Conservation (phyloP, 2,888 invertebrate species). For the Platerodrilus igneus region DNA sequence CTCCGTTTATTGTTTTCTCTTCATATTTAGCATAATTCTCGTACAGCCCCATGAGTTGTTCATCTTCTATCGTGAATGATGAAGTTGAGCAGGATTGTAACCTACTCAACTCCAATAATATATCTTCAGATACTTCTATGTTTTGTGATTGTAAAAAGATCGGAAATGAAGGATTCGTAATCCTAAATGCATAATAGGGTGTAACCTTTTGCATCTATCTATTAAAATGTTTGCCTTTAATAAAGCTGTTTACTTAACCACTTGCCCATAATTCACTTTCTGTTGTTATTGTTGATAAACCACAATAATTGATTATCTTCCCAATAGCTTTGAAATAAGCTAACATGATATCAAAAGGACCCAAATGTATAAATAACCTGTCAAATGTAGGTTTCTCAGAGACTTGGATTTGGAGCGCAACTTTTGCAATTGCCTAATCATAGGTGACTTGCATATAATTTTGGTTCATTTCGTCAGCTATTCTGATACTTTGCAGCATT, state of each 20-base stretch:
- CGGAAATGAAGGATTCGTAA: too few relatives aligned
- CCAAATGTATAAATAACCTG: not conserved
- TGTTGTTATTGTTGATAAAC: not conserved
- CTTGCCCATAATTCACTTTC: not conserved
- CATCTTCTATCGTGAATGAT: too few relatives aligned
- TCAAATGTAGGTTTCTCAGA: not conserved
- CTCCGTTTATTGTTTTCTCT: too few relatives aligned
- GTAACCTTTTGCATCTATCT: not conserved
- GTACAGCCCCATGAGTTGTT: too few relatives aligned
- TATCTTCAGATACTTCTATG: too few relatives aligned
- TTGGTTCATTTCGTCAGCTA: too few relatives aligned
- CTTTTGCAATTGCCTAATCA: conserved; percentile 1
- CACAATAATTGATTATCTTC: not conserved
- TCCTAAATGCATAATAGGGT: too few relatives aligned
- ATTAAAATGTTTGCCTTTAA: conserved; percentile 3
- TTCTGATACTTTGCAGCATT: too few relatives aligned
- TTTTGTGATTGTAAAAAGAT: too few relatives aligned
- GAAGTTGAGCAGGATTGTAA: too few relatives aligned
- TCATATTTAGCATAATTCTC: too few relatives aligned
- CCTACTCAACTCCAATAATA: too few relatives aligned
- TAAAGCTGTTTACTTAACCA: not conserved
- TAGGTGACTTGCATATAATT: not conserved
- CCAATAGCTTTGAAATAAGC: conserved; percentile 1
- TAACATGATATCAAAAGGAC: conserved; percentile 1
- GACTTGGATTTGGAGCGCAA: not conserved